Evolutionary conservation across 2,888 invertebrate genomes (phyloP), one percentile per base, ranked within the genome.

Genomic region (Drosophila trichaetosa): DNA sequence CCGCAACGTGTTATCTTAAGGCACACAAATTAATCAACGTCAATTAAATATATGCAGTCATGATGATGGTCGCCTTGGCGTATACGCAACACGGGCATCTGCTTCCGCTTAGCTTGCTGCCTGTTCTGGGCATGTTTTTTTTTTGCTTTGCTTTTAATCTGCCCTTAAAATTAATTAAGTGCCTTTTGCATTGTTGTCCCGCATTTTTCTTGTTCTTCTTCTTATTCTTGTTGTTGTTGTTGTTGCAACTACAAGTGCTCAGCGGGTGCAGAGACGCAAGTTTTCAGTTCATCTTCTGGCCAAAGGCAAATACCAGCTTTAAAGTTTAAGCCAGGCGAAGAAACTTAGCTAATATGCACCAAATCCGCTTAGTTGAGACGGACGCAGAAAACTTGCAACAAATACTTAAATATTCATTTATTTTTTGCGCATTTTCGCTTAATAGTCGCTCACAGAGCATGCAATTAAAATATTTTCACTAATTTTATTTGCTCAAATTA

Each of bases 141-240:
- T 66, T 80, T 38, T 52, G 65, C 68, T 59, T 79, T 48, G 57
- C 57, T 73, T 68, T 70, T 69, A 80, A 70, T 69, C 71, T 68
- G 81, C 31, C 82, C 81, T 83, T 72, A 73, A 87, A 89, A 83
- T 87, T 89, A 89, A 83, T 83, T 87, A 89, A 83, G 79, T 65
- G 64, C 64, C 42, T 36, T 66, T 40, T 48, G 69, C 57, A 49
- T 65, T 48, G 54, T 79, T 29, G 56, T 27, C 33, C 29, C 34
- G 40, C 59, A 34, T 60, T 59, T 31, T 60, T 21, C 31, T 16
- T 52, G 21, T n/a, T 8, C 4, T 7, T 21, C 8, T 16, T 67
- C 21, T 13, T 46, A 4, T 7, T 11, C 11, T 33, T 18, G 38
- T 18, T 27, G 29, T 51, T 31, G 11, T 18, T 7, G 11, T 27